phyloP scores from a whole-genome alignment of 2,797 vertebrate genomes.

The Danio kyathit region DNA sequence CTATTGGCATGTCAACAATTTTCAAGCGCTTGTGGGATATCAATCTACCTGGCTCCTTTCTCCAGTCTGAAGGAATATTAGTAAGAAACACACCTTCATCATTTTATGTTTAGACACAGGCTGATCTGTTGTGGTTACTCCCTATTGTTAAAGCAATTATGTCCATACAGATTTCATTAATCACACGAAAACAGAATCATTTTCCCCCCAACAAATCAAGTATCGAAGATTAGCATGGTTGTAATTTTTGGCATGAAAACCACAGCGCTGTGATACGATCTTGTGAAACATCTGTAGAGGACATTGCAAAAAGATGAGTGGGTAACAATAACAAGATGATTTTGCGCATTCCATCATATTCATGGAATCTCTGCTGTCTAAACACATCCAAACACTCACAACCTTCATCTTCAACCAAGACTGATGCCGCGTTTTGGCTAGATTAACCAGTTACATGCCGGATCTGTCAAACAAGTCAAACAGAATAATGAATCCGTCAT shows the following conservation, averaged over 20 bases:
- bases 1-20: slow-evolving; percentile 72
- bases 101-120: slow-evolving; percentile 24
- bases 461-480: slow-evolving; percentile 64
- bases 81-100: slow-evolving; percentile 19
- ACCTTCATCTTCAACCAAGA: slow-evolving; percentile 12
- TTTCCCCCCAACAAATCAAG: slow-evolving; percentile 21
- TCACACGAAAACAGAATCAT: slow-evolving; percentile 23
- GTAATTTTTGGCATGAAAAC: slow-evolving; percentile 41
- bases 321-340: slow-evolving; percentile 45
- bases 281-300: slow-evolving; percentile 24
- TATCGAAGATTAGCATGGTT: slow-evolving; percentile 42
- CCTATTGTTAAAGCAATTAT: slow-evolving; percentile 42
- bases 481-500: slow-evolving; percentile 80
- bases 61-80: neutral
- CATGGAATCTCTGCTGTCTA: slow-evolving; percentile 52
- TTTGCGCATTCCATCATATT: slow-evolving; percentile 59
- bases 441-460: slow-evolving; percentile 71
- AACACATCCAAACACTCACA: slow-evolving; percentile 55
- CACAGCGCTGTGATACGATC: slow-evolving; percentile 21
- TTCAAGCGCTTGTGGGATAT: slow-evolving; percentile 50
- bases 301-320: slow-evolving; percentile 36
- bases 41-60: slow-evolving; percentile 28
- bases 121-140: slow-evolving; percentile 47
- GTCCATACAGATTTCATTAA: slow-evolving; percentile 33
- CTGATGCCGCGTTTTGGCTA: slow-evolving; percentile 35